These are phyloP conservation scores for Phrynosoma platyrhinos DNA, from an alignment of 2,113 vertebrate genomes.

Conservation along the genomic window DNA sequence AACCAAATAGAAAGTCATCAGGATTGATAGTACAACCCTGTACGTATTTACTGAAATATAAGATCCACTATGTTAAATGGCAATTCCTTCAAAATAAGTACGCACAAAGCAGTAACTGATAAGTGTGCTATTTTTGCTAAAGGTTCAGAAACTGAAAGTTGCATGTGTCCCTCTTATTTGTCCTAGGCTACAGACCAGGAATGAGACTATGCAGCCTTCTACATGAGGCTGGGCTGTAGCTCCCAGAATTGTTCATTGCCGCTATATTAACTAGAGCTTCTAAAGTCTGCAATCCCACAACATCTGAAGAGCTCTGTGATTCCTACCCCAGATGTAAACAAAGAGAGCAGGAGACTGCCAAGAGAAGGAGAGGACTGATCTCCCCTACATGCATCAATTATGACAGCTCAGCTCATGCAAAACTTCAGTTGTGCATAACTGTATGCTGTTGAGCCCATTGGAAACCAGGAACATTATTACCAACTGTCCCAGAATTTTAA, in stretches of 20 bases:
- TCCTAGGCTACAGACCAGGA: no score
- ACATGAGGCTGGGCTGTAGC: no score
- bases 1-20: not conserved
- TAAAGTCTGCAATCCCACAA: no score
- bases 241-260: no score
- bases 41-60: not conserved
- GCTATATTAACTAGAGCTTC: not conserved
- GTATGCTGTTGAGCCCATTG: no score
- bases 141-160: not conserved
- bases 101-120: not conserved
- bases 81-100: no score
- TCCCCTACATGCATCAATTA: no score
- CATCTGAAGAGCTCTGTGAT: no score
- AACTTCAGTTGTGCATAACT: no score
- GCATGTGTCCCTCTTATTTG: not conserved
- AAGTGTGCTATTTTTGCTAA: not conserved
- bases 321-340: not conserved
- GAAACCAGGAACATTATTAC: not conserved
- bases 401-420: no score
- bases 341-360: not conserved
- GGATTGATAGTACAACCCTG: not conserved
- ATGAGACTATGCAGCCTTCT: no score
- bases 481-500: not conserved
- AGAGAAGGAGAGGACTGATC: not conserved
- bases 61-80: no score